phyloP scores from a whole-genome alignment of 2,888 invertebrate genomes.

The Diabrotica balteata region DNA sequence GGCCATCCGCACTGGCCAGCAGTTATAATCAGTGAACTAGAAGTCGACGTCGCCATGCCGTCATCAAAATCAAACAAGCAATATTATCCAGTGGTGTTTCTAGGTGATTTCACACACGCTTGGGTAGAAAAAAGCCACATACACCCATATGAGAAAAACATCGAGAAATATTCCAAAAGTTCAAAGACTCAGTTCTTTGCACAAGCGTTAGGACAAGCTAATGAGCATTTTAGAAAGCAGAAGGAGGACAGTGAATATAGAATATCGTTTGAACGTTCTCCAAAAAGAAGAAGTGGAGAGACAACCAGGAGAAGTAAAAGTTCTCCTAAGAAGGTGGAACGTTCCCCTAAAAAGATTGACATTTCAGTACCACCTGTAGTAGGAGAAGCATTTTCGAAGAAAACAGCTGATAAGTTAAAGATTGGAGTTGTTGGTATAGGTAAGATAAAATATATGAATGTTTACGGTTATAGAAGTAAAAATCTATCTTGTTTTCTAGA shows the following conservation, averaged over 20 bases:
- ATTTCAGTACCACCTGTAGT: too few species aligned
- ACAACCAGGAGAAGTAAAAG: too few species aligned
- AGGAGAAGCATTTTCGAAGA: not conserved
- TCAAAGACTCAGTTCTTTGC: not conserved
- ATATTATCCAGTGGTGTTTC: not conserved
- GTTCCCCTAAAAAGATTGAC: too few species aligned
- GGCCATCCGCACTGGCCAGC: conserved; percentile 7
- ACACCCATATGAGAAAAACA: not conserved
- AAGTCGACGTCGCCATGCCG: not conserved
- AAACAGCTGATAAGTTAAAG: not conserved
- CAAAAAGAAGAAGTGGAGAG: too few species aligned
- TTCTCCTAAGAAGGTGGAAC: too few species aligned
- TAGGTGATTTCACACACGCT: not conserved
- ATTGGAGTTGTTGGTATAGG: not conserved
- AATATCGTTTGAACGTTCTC: not conserved
- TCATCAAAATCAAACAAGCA: not conserved
- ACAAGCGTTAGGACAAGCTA: not conserved
- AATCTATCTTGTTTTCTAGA: too few species aligned
- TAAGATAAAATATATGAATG: not conserved
- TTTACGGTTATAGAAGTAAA: not conserved
- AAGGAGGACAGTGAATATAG: not conserved
- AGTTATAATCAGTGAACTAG: conserved; percentile 3
- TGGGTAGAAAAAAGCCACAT: not conserved
- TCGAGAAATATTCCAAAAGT: not conserved
- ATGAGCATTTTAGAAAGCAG: not conserved